Percentiles rank a stretch among this genome's conserved stretches.
phyloP scores from a whole-genome alignment of 2,888 invertebrate species.

The Tiphia femorata region DNA sequence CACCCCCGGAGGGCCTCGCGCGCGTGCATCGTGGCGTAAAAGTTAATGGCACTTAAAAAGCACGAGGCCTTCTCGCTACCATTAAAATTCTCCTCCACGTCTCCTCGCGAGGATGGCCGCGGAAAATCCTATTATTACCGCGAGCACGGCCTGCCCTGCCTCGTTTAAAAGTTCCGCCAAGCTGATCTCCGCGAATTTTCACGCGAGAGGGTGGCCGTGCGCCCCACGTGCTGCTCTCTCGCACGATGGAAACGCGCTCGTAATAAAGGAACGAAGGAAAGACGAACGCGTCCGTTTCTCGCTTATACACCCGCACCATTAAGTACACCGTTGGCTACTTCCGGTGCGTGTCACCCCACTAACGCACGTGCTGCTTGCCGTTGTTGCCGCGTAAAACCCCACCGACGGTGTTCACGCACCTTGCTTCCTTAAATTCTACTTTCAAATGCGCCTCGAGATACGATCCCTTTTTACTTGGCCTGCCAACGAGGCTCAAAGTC shows the following conservation, averaged over 20 bases:
- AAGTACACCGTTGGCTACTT: constrained; percentile 32
- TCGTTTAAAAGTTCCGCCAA: constrained; percentile 22
- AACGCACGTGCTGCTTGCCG: constrained; percentile 45
- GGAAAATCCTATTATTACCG: no score
- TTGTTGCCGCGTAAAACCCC: no score
- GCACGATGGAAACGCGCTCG: not conserved
- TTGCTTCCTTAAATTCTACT: constrained; percentile 44
- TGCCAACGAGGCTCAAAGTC: not conserved
- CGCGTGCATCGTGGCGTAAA: no score
- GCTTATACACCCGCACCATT: constrained; percentile 29
- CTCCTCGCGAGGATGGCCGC: no score
- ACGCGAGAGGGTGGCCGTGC: constrained; percentile 30
- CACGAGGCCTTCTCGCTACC: no score
- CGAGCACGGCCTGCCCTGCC: no score
- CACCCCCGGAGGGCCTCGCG: no score
- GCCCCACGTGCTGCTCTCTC: constrained; percentile 1
- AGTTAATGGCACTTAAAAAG: no score
- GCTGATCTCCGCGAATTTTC: constrained; percentile 37
- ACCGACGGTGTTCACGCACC: constrained; percentile 54
- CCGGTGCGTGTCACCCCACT: constrained; percentile 24
- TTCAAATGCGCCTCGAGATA: constrained; percentile 29
- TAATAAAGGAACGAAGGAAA: not conserved
- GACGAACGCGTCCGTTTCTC: not conserved
- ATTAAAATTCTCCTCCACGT: no score
- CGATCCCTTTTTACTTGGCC: constrained; percentile 21